Conservation (phyloP, 2,888 invertebrate genomes). For the Halictus ligatus region DNA sequence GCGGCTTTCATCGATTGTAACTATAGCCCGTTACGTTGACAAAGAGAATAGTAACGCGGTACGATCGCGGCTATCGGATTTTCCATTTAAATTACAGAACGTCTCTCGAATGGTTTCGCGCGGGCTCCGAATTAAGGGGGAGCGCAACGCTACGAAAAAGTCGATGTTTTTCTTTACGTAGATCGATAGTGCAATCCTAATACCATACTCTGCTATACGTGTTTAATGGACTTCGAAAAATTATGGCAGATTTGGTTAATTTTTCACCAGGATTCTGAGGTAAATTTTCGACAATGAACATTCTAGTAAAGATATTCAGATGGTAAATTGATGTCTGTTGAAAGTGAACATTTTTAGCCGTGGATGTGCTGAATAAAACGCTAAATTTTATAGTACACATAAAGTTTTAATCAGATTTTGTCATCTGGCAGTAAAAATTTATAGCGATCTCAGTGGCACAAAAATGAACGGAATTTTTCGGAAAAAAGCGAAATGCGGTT, state of each 20-base stretch:
- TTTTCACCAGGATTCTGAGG: background rate
- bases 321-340: too few relatives aligned
- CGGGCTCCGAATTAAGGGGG: background rate
- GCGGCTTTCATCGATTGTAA: slow-evolving; percentile 41
- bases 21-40: slow-evolving; percentile 32
- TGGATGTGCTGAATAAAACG: too few relatives aligned
- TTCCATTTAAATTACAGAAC: slow-evolving; percentile 38
- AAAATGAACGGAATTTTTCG: too few relatives aligned
- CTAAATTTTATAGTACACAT: too few relatives aligned
- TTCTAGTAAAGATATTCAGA: too few relatives aligned
- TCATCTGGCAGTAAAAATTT: too few relatives aligned
- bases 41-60: slow-evolving; percentile 45
- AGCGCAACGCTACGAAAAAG: background rate
- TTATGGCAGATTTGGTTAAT: background rate
- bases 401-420: too few relatives aligned
- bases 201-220: background rate
- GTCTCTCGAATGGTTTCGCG: background rate
- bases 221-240: background rate
- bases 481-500: too few relatives aligned
- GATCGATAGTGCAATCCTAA: background rate
- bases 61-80: slow-evolving; percentile 48
- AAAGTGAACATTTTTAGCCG: too few relatives aligned
- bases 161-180: background rate
- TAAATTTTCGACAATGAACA: too few relatives aligned
- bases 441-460: too few relatives aligned